These are phyloP conservation scores for Dicycla oo DNA, from an alignment of 2,888 invertebrate genomes.

Conservation along the genomic window DNA sequence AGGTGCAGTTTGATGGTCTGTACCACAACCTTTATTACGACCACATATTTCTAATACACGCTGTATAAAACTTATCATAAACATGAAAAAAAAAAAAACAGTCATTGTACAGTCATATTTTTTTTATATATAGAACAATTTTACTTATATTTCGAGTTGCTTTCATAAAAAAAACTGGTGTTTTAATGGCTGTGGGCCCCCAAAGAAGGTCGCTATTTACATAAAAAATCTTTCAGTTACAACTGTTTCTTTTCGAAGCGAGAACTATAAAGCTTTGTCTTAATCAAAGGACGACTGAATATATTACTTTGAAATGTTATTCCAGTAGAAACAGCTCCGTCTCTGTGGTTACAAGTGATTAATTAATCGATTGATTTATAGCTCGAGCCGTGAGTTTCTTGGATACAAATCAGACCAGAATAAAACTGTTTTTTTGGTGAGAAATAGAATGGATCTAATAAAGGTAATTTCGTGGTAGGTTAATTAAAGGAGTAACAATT, in stretches of 20 bases:
- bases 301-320: slow-evolving; percentile 55
- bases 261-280: slow-evolving; percentile 41
- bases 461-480: slow-evolving; percentile 4
- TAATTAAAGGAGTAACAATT: slow-evolving; percentile 28
- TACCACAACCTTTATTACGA: too few species aligned
- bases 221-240: background rate
- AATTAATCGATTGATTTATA: slow-evolving; percentile 72
- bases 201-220: background rate
- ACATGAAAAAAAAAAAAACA: background rate
- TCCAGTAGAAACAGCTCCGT: slow-evolving; percentile 38
- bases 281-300: slow-evolving; percentile 45
- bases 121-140: background rate
- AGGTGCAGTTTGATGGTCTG: too few species aligned
- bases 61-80: background rate
- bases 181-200: background rate
- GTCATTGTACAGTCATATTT: background rate
- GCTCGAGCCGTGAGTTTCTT: slow-evolving; percentile 23
- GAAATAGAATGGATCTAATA: slow-evolving; percentile 12
- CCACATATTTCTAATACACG: too few species aligned
- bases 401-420: slow-evolving; percentile 38
- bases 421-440: slow-evolving; percentile 32
- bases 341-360: slow-evolving; percentile 64
- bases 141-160: background rate
- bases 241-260: background rate
- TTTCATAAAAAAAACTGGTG: background rate